phyloP scores from a whole-genome alignment of 2,888 invertebrate genomes.

The Lasioglossum villosulum region DNA sequence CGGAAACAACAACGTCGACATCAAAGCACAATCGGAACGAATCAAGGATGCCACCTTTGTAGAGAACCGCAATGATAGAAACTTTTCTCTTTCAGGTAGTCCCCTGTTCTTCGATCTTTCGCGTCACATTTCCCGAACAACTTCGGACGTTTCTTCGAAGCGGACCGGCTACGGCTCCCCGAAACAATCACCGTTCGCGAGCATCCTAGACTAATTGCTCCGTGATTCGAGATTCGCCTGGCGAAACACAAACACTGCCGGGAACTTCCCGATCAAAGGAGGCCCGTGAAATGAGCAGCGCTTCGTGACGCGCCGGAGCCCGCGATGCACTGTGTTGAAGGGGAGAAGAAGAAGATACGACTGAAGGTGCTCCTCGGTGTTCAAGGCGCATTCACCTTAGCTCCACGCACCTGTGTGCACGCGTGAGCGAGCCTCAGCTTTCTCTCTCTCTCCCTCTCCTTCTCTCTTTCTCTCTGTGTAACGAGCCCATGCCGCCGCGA shows the following conservation, averaged over 20 bases:
- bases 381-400: constrained; percentile 78
- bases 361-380: constrained; percentile 70
- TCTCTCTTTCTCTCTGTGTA: not conserved
- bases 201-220: constrained; percentile 8
- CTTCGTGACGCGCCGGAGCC: constrained; percentile 54
- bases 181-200: constrained; percentile 24
- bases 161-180: not conserved
- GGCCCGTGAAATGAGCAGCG: constrained; percentile 28
- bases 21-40: constrained; percentile 2
- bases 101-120: not conserved
- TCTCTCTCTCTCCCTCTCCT: constrained; percentile 7
- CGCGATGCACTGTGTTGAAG: constrained; percentile 67
- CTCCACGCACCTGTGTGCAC: constrained; percentile 69
- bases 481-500: not conserved
- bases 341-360: constrained; percentile 75
- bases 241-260: not conserved
- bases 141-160: not conserved
- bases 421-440: constrained; percentile 61
- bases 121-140: not conserved
- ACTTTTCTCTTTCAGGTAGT: not conserved
- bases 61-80: not conserved
- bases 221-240: not conserved
- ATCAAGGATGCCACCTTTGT: constrained; percentile 16
- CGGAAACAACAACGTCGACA: constrained; percentile 14
- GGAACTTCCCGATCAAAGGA: constrained; percentile 26